Evolutionary conservation across 2,797 vertebrate genomes (phyloP).

Genomic region (Argyrosomus regius): DNA sequence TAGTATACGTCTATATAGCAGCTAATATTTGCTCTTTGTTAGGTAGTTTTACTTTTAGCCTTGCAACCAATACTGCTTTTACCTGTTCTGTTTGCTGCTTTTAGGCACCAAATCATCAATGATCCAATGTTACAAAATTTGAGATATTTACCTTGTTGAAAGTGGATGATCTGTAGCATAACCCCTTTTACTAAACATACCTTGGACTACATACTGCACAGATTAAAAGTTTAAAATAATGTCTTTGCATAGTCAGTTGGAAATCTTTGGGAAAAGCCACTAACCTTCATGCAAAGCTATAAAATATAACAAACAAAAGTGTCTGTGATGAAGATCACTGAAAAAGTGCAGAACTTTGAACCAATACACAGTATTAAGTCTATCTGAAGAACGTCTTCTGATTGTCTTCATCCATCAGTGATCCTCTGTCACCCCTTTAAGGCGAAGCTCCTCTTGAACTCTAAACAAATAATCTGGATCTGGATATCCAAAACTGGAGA

Average conservation of each 20-base stretch:
- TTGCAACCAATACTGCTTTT: background rate
- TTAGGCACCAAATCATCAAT: background rate
- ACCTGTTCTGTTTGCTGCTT: background rate
- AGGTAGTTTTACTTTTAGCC: no score
- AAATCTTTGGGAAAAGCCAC: constrained; percentile 25
- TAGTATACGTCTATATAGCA: background rate
- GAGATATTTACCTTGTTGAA: background rate
- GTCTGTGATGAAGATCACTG: constrained; percentile 6
- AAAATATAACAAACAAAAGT: background rate
- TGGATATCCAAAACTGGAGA: constrained; percentile 88
- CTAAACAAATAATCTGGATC: constrained; percentile 88
- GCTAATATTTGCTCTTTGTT: background rate
- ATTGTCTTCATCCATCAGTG: constrained; percentile 31
- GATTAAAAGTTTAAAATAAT: background rate
- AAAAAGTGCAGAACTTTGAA: constrained; percentile 8
- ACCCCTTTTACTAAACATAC: background rate
- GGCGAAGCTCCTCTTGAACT: constrained; percentile 88
- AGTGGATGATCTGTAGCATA: background rate
- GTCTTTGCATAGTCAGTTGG: constrained; percentile 25
- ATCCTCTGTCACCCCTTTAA: constrained; percentile 85
- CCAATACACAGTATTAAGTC: constrained; percentile 19
- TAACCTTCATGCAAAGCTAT: background rate
- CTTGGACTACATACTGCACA: background rate
- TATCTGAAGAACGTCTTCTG: background rate
- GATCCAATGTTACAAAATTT: background rate